These are phyloP conservation scores for Trididemnum clinides DNA, from an alignment of 23 tunicate genomes.

Conservation along the genomic window DNA sequence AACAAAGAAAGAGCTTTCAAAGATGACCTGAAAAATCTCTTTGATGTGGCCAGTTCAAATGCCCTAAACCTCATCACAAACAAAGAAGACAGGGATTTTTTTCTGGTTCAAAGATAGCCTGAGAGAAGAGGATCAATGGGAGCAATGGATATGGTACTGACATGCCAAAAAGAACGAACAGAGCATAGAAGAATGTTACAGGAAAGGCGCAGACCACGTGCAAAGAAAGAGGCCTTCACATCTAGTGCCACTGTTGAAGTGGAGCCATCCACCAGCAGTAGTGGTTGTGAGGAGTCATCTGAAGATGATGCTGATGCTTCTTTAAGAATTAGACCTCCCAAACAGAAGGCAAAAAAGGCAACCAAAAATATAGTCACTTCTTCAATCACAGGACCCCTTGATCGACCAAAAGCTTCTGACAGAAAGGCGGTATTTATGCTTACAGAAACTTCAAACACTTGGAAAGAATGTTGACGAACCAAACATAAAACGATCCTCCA, in stretches of 20 bases:
- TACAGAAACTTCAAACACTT: constrained; percentile 1
- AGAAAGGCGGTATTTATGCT: not conserved
- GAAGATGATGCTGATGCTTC: constrained; percentile 20
- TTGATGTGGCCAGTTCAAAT: no score
- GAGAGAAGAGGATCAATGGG: no score
- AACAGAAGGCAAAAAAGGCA: not conserved
- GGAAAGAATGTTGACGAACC: constrained; percentile 7
- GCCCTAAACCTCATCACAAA: no score
- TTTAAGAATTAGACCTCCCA: constrained; percentile 20
- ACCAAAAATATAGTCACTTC: no score
- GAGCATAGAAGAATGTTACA: not conserved
- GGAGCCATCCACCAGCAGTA: constrained; percentile 26
- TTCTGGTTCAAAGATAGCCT: not conserved
- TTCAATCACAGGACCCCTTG: not conserved
- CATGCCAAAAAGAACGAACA: not conserved
- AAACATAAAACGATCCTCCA: constrained; percentile 27
- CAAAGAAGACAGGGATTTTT: not conserved
- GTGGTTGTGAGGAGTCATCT: constrained; percentile 12
- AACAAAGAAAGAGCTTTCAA: no score
- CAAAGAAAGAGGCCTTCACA: no score
- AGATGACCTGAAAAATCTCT: no score
- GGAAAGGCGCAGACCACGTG: constrained; percentile 8
- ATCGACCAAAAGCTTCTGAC: constrained; percentile 26
- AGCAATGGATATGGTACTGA: no score
- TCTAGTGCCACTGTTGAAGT: no score